Conservation (phyloP, 2,113 vertebrate genomes). For the Setophaga kirtlandii region DNA sequence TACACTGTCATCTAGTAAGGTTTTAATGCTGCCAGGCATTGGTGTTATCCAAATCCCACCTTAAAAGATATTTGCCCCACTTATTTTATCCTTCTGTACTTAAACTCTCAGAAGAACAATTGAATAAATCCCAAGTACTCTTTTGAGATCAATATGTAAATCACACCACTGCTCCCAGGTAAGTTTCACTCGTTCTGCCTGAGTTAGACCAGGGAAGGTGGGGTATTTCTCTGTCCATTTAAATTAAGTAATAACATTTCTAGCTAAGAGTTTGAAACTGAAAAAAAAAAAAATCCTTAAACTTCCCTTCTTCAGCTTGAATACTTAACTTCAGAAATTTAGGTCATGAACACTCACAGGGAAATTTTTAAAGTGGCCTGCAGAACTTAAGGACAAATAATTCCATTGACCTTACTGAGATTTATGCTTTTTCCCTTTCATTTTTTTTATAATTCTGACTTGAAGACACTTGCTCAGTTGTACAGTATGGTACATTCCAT, state of each 20-base stretch:
- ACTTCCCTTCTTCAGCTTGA: not conserved
- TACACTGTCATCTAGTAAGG: not conserved
- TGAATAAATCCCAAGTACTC: not conserved
- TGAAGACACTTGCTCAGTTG: not conserved
- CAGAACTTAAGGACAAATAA: not conserved
- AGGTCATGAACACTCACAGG: not conserved
- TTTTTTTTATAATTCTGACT: not conserved
- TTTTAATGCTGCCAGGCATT: not conserved
- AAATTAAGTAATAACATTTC: not conserved
- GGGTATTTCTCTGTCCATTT: not conserved
- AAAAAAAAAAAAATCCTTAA: not conserved
- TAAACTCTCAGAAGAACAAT: not conserved
- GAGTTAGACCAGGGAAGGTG: not conserved
- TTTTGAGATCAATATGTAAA: not conserved
- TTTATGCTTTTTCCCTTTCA: not conserved
- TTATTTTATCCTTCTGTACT: not conserved
- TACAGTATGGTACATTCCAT: fast-evolving
- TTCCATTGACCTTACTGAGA: not conserved
- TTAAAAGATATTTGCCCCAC: not conserved
- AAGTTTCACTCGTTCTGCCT: not conserved
- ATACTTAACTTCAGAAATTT: not conserved
- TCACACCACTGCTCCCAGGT: not conserved
- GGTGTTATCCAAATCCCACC: not conserved
- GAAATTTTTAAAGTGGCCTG: not conserved
- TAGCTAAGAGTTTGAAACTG: not conserved